A percentile compares a stretch with the other conserved stretches of the same genome.
phyloP scores from a whole-genome alignment of 2,888 invertebrate species.

The Creontiades dilutus region DNA sequence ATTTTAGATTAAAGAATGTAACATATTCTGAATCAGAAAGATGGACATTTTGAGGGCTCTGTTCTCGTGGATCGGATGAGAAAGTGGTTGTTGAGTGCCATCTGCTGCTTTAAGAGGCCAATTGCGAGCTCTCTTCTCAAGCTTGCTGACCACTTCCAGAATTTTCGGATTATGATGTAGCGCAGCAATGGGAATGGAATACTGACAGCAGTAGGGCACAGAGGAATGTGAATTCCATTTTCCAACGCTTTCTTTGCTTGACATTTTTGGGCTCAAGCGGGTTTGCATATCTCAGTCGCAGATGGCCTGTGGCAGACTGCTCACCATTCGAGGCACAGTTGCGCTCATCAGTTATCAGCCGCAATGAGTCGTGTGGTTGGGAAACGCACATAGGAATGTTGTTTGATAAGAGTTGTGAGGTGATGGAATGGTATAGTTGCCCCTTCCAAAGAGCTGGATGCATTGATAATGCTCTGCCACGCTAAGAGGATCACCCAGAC shows the following conservation, averaged over 20 bases:
- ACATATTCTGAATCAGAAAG: neutral
- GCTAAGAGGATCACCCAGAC: too few relatives aligned
- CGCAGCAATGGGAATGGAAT: too few relatives aligned
- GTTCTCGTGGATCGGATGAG: constrained; percentile 33
- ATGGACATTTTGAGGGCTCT: constrained; percentile 28
- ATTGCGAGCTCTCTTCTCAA: constrained; percentile 38
- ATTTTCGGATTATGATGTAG: constrained; percentile 64
- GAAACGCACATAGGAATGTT: constrained; percentile 34
- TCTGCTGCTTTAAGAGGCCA: constrained; percentile 30
- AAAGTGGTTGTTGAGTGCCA: constrained; percentile 1
- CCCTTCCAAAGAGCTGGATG: too few relatives aligned
- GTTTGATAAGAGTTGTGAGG: constrained; percentile 24
- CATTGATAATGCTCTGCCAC: too few relatives aligned
- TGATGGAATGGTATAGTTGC: too few relatives aligned
- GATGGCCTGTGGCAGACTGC: constrained; percentile 54
- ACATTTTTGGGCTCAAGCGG: too few relatives aligned
- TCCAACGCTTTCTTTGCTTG: too few relatives aligned
- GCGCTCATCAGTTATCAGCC: constrained; percentile 45
- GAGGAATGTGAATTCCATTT: too few relatives aligned
- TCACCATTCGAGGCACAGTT: constrained; percentile 59
- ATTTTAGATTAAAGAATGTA: constrained; percentile 26
- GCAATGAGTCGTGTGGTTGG: constrained; percentile 45
- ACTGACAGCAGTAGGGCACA: too few relatives aligned
- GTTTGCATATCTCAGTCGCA: constrained; percentile 55
- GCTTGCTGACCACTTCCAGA: constrained; percentile 54